A percentile compares a stretch with the other conserved stretches of the same genome.
These are phyloP conservation scores for Carassius auratus DNA, from an alignment of 2,113 vertebrate genomes.

Conservation along the genomic window DNA sequence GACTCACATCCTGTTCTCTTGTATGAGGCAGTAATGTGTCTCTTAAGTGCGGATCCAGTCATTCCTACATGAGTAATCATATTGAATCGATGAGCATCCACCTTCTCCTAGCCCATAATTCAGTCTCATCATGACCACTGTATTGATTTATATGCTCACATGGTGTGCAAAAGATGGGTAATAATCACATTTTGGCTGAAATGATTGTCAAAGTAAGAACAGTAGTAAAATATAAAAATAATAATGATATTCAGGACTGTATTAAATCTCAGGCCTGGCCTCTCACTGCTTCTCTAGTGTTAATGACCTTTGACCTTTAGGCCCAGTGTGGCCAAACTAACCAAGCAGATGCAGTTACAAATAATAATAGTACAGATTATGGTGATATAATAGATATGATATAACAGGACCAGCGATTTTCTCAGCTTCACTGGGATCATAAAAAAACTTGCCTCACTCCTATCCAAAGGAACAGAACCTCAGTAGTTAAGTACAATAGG, in stretches of 20 bases:
- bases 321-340: neutral
- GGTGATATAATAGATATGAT: neutral
- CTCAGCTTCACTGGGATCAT: neutral
- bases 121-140: slow-evolving; percentile 10
- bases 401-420: neutral
- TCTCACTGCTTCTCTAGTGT: slow-evolving; percentile 3
- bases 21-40: slow-evolving; percentile 61
- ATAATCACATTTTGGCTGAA: slow-evolving; percentile 56
- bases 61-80: slow-evolving; percentile 59
- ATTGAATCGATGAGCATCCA: slow-evolving; percentile 45
- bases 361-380: neutral
- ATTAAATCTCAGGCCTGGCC: slow-evolving; percentile 21
- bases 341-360: neutral
- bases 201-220: slow-evolving; percentile 80
- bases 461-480: neutral
- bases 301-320: slow-evolving; percentile 23
- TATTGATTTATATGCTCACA: slow-evolving; percentile 62
- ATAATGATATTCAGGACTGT: neutral
- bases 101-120: slow-evolving; percentile 16
- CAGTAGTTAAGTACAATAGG: neutral
- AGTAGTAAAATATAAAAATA: slow-evolving; percentile 37
- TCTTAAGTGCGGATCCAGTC: slow-evolving; percentile 57
- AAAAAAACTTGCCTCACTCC: neutral
- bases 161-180: slow-evolving; percentile 64
- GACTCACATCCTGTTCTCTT: slow-evolving; percentile 55